Base-by-base conservation (phyloP, 2,888 invertebrate genomes). In the Cerastoderma edule region DNA sequence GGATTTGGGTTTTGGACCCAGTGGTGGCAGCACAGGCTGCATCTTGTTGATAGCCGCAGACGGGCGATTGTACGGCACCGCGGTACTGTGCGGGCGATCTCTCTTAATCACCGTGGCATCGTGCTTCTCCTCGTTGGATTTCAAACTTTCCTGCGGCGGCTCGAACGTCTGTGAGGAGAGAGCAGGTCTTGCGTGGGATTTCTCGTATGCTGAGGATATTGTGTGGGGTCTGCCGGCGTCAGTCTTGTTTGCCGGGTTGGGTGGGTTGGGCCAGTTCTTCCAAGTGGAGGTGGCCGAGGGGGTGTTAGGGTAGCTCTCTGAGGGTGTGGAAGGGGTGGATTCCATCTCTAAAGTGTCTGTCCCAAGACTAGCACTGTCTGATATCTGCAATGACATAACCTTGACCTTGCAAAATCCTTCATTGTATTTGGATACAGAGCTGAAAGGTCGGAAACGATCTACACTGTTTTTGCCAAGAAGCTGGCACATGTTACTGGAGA, bases 161-260 rank as follows among this genome's bases (percentile, higher is more conserved):
- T 96, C 96, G 94, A 96, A 96, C 88, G 98, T 97, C 93, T 97
- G 97, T 39, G 96, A 96, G 80, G 96, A 96, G 39, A 98, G 94
- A 0, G 97, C 96, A 22, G 98, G 96, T 76, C 98, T 95, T 81
- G 96, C 95, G 93, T 95, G 95, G 33, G 85, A 84, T 89, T 96
- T 96, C 93, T 97, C 97, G 91, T 97, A 97, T 10, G 96, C 97
- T 82, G 97, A 96, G 5, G 98, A 98, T 89, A 98, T 98, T 57
- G 98, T 98, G 91, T 98, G 98, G 0, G 98, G 98, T 80, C 98
- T 94, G 83, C 97, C 97, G 24, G 77, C 83, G 27, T 93, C 93
- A 16, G 89, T 83, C 35, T 91, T 91, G 19, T 67, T 71, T 5
- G 50, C 71, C 1, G 67, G 64, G 35, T 69, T 81, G 4, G 90